Evolutionary conservation across 23 tunicate species (phyloP).

Genomic region (Corella eumyota): DNA sequence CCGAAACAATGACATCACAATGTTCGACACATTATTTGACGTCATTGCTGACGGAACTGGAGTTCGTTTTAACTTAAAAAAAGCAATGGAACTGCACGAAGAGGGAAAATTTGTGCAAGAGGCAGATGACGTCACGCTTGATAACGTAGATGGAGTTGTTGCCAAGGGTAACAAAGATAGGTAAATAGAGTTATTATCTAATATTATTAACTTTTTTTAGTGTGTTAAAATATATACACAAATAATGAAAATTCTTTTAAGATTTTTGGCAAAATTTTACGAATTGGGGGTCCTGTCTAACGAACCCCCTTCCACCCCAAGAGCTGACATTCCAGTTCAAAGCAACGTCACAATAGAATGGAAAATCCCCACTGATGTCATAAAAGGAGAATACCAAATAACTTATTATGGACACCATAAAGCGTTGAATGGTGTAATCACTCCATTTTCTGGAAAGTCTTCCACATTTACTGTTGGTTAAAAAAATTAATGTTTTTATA

Average conservation of each 20-base stretch:
- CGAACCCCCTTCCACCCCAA: not conserved
- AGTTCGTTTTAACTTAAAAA: conserved; percentile 12
- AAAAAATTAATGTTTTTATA: no score
- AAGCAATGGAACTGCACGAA: conserved; percentile 16
- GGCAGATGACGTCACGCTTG: not conserved
- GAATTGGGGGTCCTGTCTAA: conserved; percentile 6
- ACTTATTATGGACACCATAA: conserved; percentile 46
- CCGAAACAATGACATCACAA: conserved; percentile 10
- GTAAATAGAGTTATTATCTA: not conserved
- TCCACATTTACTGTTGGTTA: conserved; percentile 13
- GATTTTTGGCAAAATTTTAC: conserved; percentile 2
- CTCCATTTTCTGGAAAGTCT: conserved; percentile 51
- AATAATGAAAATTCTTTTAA: no score
- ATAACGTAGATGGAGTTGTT: not conserved
- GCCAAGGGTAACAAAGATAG: not conserved
- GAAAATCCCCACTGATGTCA: conserved; percentile 55
- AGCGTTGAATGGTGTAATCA: conserved; percentile 17
- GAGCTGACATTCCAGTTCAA: conserved; percentile 10
- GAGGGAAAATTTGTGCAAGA: conserved; percentile 7
- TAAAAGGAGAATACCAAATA: conserved; percentile 57
- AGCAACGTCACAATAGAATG: conserved; percentile 86
- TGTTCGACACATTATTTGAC: conserved; percentile 40
- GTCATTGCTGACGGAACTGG: conserved; percentile 38
- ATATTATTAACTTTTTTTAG: no score
- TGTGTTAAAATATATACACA: no score